Conservation (phyloP, 2,113 vertebrate genomes). For the Indri indri region DNA sequence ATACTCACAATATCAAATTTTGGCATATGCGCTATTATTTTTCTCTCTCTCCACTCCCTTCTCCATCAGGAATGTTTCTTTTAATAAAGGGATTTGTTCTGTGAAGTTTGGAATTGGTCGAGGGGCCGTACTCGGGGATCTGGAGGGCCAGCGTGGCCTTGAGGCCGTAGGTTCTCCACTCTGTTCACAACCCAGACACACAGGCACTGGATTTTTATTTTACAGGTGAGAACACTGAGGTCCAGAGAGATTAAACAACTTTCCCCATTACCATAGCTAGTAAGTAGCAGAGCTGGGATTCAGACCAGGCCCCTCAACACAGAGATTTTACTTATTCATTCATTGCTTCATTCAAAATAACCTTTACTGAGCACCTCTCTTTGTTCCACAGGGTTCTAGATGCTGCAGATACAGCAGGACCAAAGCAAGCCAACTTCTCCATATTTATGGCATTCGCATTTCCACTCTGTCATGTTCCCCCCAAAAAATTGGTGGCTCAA, state of each 20-base stretch:
- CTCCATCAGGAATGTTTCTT: not conserved
- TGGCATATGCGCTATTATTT: not conserved
- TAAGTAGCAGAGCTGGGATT: not conserved
- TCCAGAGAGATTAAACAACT: not conserved
- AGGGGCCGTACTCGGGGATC: too few relatives aligned
- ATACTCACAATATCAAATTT: not conserved
- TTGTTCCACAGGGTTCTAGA: not conserved
- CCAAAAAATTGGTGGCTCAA: not conserved
- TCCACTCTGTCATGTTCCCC: not conserved
- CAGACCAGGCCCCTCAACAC: not conserved
- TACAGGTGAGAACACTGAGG: not conserved
- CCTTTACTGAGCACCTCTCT: not conserved
- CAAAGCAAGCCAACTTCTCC: not conserved
- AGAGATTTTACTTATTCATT: not conserved
- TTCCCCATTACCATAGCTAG: not conserved
- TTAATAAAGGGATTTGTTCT: too few relatives aligned
- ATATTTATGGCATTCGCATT: rapidly evolving
- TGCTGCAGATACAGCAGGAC: not conserved
- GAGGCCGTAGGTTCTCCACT: too few relatives aligned
- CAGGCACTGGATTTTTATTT: not conserved
- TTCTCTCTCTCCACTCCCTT: not conserved
- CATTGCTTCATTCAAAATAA: not conserved
- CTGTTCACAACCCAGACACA: not conserved
- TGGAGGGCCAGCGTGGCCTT: too few relatives aligned
- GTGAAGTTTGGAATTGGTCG: too few relatives aligned